Evolutionary conservation across 2,888 invertebrate genomes (phyloP), one percentile per base, ranked within the genome.

Genomic region (Belgica antarctica): DNA sequence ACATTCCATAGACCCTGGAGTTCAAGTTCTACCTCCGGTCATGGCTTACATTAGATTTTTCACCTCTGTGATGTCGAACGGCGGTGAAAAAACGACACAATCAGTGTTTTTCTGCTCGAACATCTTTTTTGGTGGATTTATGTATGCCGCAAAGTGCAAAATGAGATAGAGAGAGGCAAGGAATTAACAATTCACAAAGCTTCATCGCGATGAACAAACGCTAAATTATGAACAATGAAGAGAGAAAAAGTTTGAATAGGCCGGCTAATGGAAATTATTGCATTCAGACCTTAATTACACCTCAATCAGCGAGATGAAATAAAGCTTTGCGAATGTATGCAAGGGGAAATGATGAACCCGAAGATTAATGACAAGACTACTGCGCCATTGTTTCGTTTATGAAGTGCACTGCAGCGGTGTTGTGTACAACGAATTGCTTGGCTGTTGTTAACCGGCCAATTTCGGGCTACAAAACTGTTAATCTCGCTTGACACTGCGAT

Each of bases 361-460:
- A 57, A 68, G 68, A 68, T 68, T 68, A 68, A 68, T 68, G 68
- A 57, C 68, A 68, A 68, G 68, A 57, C 15, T 57, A 17, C 15
- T 57, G 12, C 28, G 2, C 31, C n/a, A 57, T 57, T 68, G 68
- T 34, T 47, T 46, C 19, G 24, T n/a, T 36, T 19, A 22, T n/a
- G n/a, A n/a, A n/a, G n/a, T n/a, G n/a, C n/a, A n/a, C n/a, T n/a
- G n/a, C n/a, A n/a, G n/a, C n/a, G n/a, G n/a, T n/a, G n/a, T n/a
- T n/a, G n/a, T n/a, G n/a, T n/a, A n/a, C n/a, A n/a, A 22, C 22
- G 22, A 52, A n/a, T 52, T 52, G 52, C 52, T 22, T 52, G 52
- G n/a, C n/a, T n/a, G n/a, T n/a, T n/a, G n/a, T n/a, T n/a, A n/a
- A n/a, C n/a, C n/a, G n/a, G n/a, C n/a, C n/a, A n/a, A n/a, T n/a